phyloP scores from a whole-genome alignment of 2,888 invertebrate species.

The Pandemis cinnamomeana region DNA sequence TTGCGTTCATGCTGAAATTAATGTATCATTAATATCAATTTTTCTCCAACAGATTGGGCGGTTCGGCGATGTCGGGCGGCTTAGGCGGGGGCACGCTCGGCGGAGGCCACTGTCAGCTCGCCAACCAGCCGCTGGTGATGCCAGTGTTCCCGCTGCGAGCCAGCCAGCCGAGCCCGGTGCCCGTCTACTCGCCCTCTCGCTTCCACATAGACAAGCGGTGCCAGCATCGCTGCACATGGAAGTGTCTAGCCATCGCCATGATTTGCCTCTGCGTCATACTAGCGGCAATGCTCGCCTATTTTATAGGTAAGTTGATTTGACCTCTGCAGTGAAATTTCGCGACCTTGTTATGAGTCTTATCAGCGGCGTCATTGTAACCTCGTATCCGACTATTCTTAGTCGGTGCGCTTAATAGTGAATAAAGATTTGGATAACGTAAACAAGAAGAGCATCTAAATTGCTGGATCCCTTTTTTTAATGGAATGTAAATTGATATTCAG shows the following conservation, averaged over 20 bases:
- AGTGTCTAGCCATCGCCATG: conserved; percentile 96
- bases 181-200: conserved; percentile 93
- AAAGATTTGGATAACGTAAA: neutral
- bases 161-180: conserved; percentile 92
- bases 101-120: conserved; percentile 88
- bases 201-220: conserved; percentile 97
- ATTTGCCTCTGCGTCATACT: conserved; percentile 95
- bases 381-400: conserved; percentile 16
- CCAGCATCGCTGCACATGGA: conserved; percentile 98
- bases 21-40: conserved; percentile 13
- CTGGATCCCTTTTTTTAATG: neutral
- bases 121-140: conserved; percentile 92
- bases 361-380: conserved; percentile 24
- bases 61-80: conserved; percentile 82
- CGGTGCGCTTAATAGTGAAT: neutral
- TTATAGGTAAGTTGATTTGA: conserved; percentile 90
- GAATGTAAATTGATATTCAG: neutral
- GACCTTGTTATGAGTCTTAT: conserved; percentile 33
- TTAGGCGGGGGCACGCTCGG: conserved; percentile 87
- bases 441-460: neutral
- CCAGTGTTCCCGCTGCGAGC: conserved; percentile 94
- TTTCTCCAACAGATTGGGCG: conserved; percentile 76
- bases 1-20: neutral
- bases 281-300: conserved; percentile 97
- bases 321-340: conserved; percentile 15